Percentiles rank a stretch among this genome's conserved stretches.
These are phyloP conservation scores for Nibea coibor DNA, from an alignment of 2,113 vertebrate genomes.

Conservation along the genomic window DNA sequence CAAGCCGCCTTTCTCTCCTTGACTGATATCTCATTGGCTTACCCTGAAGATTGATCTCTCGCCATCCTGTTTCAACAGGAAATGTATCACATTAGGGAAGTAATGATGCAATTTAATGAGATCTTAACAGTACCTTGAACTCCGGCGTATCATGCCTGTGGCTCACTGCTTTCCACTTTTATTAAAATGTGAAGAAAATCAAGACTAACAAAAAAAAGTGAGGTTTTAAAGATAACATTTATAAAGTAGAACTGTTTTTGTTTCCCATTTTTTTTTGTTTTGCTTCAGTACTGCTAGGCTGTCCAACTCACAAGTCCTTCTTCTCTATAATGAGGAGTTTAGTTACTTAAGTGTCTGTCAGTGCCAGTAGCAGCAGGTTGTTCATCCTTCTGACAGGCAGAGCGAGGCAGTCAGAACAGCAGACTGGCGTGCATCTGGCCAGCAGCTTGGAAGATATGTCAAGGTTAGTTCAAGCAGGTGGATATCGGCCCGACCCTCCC, in stretches of 20 bases:
- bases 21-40: constrained; percentile 10
- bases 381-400: constrained; percentile 19
- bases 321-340: constrained; percentile 10
- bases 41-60: background rate
- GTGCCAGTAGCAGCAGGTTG: constrained; percentile 22
- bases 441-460: constrained; percentile 39
- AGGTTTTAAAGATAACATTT: background rate
- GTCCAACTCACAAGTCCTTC: background rate
- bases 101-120: constrained; percentile 9
- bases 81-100: constrained; percentile 31
- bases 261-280: background rate
- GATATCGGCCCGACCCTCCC: constrained; percentile 20
- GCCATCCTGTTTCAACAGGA: constrained; percentile 9
- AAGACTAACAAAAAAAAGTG: background rate
- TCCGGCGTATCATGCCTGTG: background rate
- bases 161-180: background rate
- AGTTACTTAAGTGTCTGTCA: constrained; percentile 27
- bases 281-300: background rate
- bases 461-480: constrained; percentile 54
- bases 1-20: background rate
- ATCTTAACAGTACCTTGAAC: background rate
- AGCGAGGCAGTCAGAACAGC: constrained; percentile 12
- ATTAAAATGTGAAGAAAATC: background rate
- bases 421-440: constrained; percentile 17
- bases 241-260: background rate